These are phyloP conservation scores for Hyla sarda DNA, from an alignment of 2,113 vertebrate genomes.

Conservation along the genomic window DNA sequence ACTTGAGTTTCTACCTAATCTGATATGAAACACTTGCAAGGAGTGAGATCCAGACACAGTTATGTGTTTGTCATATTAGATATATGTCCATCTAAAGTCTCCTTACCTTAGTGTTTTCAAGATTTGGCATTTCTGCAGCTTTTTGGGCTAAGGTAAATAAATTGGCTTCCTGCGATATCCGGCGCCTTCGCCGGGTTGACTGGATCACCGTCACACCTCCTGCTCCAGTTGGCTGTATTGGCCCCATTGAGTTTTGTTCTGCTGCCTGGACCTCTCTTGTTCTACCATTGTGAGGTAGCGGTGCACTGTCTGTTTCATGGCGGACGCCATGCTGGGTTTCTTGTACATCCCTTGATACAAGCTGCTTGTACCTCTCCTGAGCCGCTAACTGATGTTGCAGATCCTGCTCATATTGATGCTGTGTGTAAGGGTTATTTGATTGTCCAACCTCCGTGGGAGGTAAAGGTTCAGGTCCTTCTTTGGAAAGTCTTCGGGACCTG, in stretches of 20 bases:
- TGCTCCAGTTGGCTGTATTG: conserved; percentile 74
- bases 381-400: conserved; percentile 70
- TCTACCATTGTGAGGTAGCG: conserved; percentile 68
- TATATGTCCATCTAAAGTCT: neutral
- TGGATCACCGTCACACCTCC: conserved; percentile 89
- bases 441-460: conserved; percentile 65
- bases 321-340: conserved; percentile 64
- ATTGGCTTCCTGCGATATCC: conserved; percentile 93
- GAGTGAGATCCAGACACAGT: no score
- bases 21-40: no score
- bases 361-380: conserved; percentile 63
- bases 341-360: conserved; percentile 65
- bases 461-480: conserved; percentile 84
- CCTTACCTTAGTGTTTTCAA: conserved; percentile 77
- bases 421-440: conserved; percentile 71
- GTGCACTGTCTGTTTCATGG: conserved; percentile 68
- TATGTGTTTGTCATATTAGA: neutral
- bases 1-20: no score
- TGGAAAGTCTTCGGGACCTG: conserved; percentile 91
- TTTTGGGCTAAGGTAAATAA: conserved; percentile 94
- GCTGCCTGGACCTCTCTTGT: conserved; percentile 66
- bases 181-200: conserved; percentile 84
- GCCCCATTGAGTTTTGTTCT: conserved; percentile 65
- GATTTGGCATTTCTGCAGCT: conserved; percentile 91
- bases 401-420: conserved; percentile 75